Evolutionary conservation across 2,113 vertebrate genomes (phyloP), one percentile per base, ranked within the genome.

Genomic region (Notothenia coriiceps): DNA sequence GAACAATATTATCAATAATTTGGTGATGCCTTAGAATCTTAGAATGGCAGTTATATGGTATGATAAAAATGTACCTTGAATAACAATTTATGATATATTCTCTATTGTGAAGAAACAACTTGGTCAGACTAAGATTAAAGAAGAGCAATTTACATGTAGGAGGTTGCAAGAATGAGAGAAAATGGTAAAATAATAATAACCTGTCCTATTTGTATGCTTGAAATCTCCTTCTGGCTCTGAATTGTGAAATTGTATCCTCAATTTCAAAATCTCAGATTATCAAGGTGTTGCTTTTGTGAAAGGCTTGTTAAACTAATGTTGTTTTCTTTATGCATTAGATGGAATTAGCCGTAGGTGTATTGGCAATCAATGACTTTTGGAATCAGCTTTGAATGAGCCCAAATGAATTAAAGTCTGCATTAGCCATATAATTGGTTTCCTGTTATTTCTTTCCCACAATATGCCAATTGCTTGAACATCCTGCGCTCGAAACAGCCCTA

Each of bases 401-500:
- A 79, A 80, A 70, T 66, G 22, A 77, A 84, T 71, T 62, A 46
- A 55, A 9, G 57, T 52, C 35, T 68, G 10, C 47, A 35, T 82
- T 67, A 57, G 29, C 15, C 11, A 64, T 18, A 78, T 68, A 75
- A 81, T 74, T 70, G 11, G 29, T 69, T 77, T 77, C n/a, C 33
- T 69, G 56, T 44, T 55, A 71, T 47, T 73, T 77, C 25, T 73
- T 77, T 83, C 3, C 62, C 22, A 71, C 17, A 56, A 84, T 70
- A 60, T 80, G 55, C 60, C 5, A 82, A 46, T 29, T 80, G 67
- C 65, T 78, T 52, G 81, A 86, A 68, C 66, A 75, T 35, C 75
- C 40, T 74, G 47, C 10, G 47, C 56, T 70, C 52, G 22, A 78
- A 76, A 71, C 57, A 73, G 25, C 17, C 77, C 77, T 82, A 82